Percentiles rank a stretch among this genome's conserved stretches.
Conservation (phyloP, 2,888 invertebrate genomes). For the Thymelicus lineola region DNA sequence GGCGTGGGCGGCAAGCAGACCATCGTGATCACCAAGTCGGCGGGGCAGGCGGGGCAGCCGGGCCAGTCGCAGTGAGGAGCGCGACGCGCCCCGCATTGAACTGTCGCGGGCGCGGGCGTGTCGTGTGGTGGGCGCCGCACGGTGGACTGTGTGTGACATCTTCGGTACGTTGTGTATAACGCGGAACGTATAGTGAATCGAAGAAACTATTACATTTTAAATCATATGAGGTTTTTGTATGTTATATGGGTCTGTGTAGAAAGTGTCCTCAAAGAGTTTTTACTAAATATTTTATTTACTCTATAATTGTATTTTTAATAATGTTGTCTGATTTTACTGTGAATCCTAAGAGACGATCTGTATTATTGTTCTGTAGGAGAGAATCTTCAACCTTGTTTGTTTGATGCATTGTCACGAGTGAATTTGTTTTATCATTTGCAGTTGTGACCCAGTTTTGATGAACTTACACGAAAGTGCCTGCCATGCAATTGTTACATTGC, state of each 20-base stretch:
- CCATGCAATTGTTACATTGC: slow-evolving; percentile 46
- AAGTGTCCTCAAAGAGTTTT: slow-evolving; percentile 76
- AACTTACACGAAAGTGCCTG: slow-evolving; percentile 64
- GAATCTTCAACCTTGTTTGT: slow-evolving; percentile 39
- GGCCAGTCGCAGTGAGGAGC: slow-evolving; percentile 71
- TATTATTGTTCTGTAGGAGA: slow-evolving; percentile 44
- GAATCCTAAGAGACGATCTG: slow-evolving; percentile 53
- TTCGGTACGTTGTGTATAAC: slow-evolving; percentile 48
- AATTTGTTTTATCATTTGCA: slow-evolving; percentile 25
- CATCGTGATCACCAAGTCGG: slow-evolving; percentile 86
- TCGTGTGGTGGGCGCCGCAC: slow-evolving; percentile 42
- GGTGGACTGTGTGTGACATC: slow-evolving; percentile 49
- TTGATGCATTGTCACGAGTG: slow-evolving; percentile 37
- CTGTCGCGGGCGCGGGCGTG: slow-evolving; percentile 33
- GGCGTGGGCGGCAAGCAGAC: slow-evolving; percentile 87
- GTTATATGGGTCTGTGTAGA: slow-evolving; percentile 79
- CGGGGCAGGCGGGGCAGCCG: slow-evolving; percentile 67
- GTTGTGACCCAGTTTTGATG: slow-evolving; percentile 50
- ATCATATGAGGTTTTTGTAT: slow-evolving; percentile 70
- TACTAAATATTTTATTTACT: slow-evolving; percentile 80
- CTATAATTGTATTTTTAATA: slow-evolving; percentile 61
- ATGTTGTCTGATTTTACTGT: slow-evolving; percentile 53
- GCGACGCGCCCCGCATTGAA: slow-evolving; percentile 39
- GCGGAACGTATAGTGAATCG: slow-evolving; percentile 55
- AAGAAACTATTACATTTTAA: slow-evolving; percentile 71